A percentile compares a stretch with the other conserved stretches of the same genome.
These are phyloP conservation scores for Pelvicachromis taeniatus DNA, from an alignment of 2,113 vertebrate genomes.

Conservation along the genomic window DNA sequence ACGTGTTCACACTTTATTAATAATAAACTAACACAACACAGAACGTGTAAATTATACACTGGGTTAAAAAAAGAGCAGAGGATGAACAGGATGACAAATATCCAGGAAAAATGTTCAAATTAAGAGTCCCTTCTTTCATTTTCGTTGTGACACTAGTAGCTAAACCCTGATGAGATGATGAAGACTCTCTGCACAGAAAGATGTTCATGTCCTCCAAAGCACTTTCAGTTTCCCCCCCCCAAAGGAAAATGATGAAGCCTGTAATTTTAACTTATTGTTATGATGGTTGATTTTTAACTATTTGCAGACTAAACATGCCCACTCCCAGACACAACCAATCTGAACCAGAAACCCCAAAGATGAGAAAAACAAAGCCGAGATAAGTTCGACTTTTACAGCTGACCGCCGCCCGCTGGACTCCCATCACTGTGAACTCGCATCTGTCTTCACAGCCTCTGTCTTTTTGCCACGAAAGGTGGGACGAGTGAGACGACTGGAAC, in stretches of 20 bases:
- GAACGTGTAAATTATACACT: too few relatives aligned
- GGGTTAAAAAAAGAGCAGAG: too few relatives aligned
- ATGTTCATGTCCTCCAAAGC: rapidly evolving
- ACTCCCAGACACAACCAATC: rapidly evolving
- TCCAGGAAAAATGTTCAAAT: too few relatives aligned
- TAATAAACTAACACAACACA: background rate
- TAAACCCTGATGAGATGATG: too few relatives aligned
- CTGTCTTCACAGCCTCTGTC: background rate
- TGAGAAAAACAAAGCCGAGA: rapidly evolving
- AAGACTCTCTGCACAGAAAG: rapidly evolving
- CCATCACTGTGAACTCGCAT: background rate
- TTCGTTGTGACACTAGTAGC: too few relatives aligned
- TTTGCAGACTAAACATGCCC: background rate
- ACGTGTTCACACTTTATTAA: background rate
- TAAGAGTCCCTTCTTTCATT: too few relatives aligned
- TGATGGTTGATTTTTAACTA: rapidly evolving
- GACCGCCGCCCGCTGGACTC: background rate
- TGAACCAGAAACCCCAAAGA: rapidly evolving
- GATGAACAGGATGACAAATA: too few relatives aligned
- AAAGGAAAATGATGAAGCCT: background rate
- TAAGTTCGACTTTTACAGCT: rapidly evolving
- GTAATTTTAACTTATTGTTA: background rate
- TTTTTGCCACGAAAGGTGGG: background rate
- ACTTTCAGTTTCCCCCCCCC: background rate
- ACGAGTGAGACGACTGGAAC: background rate